Evolutionary conservation across 2,888 invertebrate species (phyloP), one percentile per base, ranked within the genome.

Genomic region (Alitta virens): DNA sequence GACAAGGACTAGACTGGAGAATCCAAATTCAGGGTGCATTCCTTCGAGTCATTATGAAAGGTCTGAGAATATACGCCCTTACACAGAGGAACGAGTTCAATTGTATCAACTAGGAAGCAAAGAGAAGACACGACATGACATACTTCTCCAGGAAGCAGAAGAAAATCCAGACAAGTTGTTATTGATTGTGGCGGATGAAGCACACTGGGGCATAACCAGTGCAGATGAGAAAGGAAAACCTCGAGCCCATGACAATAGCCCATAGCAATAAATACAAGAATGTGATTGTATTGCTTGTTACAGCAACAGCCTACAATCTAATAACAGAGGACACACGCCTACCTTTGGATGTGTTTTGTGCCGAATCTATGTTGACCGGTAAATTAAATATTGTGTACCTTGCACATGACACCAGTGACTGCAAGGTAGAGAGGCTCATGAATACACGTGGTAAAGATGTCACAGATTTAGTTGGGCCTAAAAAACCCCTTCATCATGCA

Each of bases 301-400:
- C 61, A 27, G 61, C 61, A 24, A 61, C 61, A 3, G 55, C 61
- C n/a, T 61, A 55, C 55, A 61, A 61, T 46, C 27, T 61, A 14
- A 14, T 61, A 18, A 61, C 61, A 46, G 24, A 43, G 2, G 46
- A 43, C 18, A 26, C 55, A 9, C 21, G 61, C 21, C 18, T 61
- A 18, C 18, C 46, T 12, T 7, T 46, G 3, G 18, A 46, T 46
- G n/a, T 46, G 3, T 21, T 18, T 7, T 46, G n/a, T 46, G 46
- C 46, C 7, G 21, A 21, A 21, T n/a, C n/a, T 3, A 3, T 46
- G 3, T 21, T 7, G 5, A 46, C 46, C 5, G 46, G 46, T 9
- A n/a, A 46, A 5, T 18, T 46, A n/a, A 5, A 18, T 3, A 16
- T 46, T 46, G 46, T 33, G 7, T 7, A 12, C 5, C n/a, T n/a